phyloP scores from a whole-genome alignment of 2,888 invertebrate species.

The Phanerotoma sp. region DNA sequence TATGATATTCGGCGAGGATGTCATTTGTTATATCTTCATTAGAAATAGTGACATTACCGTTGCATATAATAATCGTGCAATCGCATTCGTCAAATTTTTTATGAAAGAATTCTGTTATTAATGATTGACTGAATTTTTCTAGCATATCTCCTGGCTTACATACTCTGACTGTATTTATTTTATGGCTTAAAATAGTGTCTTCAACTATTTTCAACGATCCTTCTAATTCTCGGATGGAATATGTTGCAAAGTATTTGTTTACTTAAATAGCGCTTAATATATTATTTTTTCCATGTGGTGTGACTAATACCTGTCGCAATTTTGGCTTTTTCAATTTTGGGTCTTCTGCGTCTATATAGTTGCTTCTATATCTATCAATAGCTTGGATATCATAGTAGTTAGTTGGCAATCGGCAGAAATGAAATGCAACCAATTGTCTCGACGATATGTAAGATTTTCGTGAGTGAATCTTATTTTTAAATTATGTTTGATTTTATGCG shows the following conservation, averaged over 20 bases:
- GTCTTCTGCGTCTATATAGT: slow-evolving; percentile 2
- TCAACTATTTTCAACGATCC: background rate
- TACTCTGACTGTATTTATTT: slow-evolving; percentile 3
- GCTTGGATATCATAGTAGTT: background rate
- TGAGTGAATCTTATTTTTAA: background rate
- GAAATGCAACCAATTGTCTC: background rate
- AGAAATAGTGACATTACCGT: background rate
- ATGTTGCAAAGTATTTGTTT: slow-evolving; percentile 3
- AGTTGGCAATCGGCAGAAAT: too few relatives aligned
- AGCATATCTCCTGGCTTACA: slow-evolving; percentile 11
- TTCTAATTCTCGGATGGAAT: background rate
- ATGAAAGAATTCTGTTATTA: background rate
- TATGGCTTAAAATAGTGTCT: background rate
- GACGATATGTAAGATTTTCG: background rate
- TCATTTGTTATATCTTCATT: background rate
- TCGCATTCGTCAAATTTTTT: background rate
- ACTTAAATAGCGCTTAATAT: slow-evolving; percentile 4
- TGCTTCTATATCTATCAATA: slow-evolving; percentile 9
- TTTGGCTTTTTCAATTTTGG: slow-evolving; percentile 10
- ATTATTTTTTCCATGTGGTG: background rate
- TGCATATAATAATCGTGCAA: slow-evolving; percentile 3
- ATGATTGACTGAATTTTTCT: background rate
- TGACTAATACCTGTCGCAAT: slow-evolving; percentile 8
- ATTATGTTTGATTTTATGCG: background rate
- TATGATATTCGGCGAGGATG: slow-evolving; percentile 6